Evolutionary conservation across 1,140 invertebrate species (phyloP).

Genomic region (Ctenoplectra terminalis): DNA sequence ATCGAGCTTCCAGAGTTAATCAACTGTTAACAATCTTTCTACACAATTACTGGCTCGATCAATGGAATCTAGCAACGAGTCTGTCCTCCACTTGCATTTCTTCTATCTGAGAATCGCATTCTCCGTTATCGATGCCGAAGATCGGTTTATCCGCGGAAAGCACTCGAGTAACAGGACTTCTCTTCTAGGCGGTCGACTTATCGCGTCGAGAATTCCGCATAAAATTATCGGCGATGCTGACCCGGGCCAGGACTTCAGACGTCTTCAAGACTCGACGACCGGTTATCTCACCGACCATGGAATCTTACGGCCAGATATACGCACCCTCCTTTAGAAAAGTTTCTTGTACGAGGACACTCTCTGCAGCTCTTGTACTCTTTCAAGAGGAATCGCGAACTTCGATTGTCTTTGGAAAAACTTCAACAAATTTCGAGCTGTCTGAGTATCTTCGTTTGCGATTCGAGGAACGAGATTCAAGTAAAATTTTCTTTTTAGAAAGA

Average conservation of each 20-base stretch:
- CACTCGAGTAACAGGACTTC: neutral
- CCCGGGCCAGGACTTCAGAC: neutral
- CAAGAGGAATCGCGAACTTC: too few relatives aligned
- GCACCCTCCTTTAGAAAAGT: neutral
- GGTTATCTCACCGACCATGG: constrained; percentile 21
- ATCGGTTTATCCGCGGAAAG: neutral
- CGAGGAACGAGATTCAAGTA: too few relatives aligned
- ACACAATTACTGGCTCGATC: neutral
- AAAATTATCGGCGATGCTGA: constrained; percentile 13
- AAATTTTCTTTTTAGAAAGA: too few relatives aligned
- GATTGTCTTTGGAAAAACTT: too few relatives aligned
- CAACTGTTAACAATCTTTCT: neutral
- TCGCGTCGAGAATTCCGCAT: neutral
- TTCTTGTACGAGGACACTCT: neutral
- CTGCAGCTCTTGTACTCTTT: neutral
- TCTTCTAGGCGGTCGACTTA: neutral
- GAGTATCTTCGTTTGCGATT: too few relatives aligned
- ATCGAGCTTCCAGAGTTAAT: neutral
- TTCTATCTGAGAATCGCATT: neutral
- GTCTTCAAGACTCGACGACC: neutral
- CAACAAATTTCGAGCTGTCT: too few relatives aligned
- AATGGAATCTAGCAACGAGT: too few relatives aligned
- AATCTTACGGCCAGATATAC: constrained; percentile 29
- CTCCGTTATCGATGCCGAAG: neutral
- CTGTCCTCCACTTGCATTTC: neutral